A percentile compares a stretch with the other conserved stretches of the same genome.
phyloP scores from a whole-genome alignment of 1,140 invertebrate species.

The Drosophila willistoni region DNA sequence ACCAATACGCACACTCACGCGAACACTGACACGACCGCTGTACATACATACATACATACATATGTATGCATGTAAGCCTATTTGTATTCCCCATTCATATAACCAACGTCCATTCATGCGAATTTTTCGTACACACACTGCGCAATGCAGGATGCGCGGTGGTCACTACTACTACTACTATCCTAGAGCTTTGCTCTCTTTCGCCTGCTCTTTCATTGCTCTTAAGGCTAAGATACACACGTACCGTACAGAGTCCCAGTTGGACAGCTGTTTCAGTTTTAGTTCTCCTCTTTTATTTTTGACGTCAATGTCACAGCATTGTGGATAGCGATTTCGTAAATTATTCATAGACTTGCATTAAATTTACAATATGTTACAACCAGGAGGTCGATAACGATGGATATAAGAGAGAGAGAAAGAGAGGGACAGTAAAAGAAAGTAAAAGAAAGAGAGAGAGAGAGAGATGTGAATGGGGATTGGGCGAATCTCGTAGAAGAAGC shows the following conservation, averaged over 20 bases:
- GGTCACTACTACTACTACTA: neutral
- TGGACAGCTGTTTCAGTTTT: constrained; percentile 56
- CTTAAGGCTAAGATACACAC: neutral
- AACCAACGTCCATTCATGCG: constrained; percentile 67
- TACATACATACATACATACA: constrained; percentile 16
- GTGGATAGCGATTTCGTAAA: constrained; percentile 53
- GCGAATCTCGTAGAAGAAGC: constrained; percentile 39
- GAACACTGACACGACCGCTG: neutral
- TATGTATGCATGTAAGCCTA: constrained; percentile 24
- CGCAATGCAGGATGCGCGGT: constrained; percentile 75
- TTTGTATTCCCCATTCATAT: constrained; percentile 60
- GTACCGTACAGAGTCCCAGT: constrained; percentile 29
- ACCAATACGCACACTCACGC: neutral
- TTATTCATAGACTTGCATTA: constrained; percentile 65
- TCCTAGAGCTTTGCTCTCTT: constrained; percentile 29
- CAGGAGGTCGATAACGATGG: neutral
- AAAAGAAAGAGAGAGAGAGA: too few relatives aligned
- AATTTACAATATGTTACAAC: constrained; percentile 61
- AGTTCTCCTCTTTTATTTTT: constrained; percentile 48
- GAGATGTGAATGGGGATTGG: too few relatives aligned
- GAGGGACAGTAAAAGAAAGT: too few relatives aligned
- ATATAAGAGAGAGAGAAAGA: too few relatives aligned
- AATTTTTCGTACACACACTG: constrained; percentile 70
- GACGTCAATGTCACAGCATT: constrained; percentile 76
- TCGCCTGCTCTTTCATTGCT: constrained; percentile 32